Conservation (phyloP, 2,113 vertebrate species). For the Oryzias woworae region DNA sequence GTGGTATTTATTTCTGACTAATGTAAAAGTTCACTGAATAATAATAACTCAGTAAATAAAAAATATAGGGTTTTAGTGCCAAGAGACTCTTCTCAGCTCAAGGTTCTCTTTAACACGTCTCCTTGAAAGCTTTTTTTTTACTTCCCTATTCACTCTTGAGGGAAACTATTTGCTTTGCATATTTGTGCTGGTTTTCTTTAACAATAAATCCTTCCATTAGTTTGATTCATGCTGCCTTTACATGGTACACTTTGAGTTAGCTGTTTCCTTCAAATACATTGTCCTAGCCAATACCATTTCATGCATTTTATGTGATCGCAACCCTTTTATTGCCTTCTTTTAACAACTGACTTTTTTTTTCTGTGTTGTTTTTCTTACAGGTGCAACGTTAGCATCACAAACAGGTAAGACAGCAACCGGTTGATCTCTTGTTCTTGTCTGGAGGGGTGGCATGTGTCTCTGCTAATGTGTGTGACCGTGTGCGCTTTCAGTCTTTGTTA, state of each 20-base stretch:
- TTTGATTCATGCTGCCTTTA: neutral
- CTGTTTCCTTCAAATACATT: slow-evolving; percentile 29
- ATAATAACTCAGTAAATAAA: slow-evolving; percentile 21
- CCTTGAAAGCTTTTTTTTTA: slow-evolving; percentile 1
- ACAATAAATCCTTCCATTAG: neutral
- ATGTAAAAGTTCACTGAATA: slow-evolving; percentile 37
- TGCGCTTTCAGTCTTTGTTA: slow-evolving; percentile 23
- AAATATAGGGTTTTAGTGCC: slow-evolving; percentile 30
- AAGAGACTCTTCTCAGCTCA: slow-evolving; percentile 36
- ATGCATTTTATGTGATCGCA: slow-evolving; percentile 32
- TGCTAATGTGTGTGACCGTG: slow-evolving; percentile 7
- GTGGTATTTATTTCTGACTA: slow-evolving; percentile 26
- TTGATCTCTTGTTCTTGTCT: slow-evolving; percentile 41
- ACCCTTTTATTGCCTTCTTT: slow-evolving; percentile 13
- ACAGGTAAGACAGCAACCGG: slow-evolving; percentile 69
- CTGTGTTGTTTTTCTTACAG: slow-evolving; percentile 60
- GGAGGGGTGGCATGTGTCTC: slow-evolving; percentile 8
- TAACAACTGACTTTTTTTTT: slow-evolving; percentile 51
- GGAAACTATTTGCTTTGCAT: neutral
- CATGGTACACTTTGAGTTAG: slow-evolving; percentile 9
- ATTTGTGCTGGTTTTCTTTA: neutral
- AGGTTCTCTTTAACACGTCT: slow-evolving; percentile 20
- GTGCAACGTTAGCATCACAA: slow-evolving; percentile 70
- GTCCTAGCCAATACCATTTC: slow-evolving; percentile 26
- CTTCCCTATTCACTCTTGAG: neutral